Evolutionary conservation across 2,888 invertebrate species (phyloP).

Genomic region (Iselma pallidipennis): DNA sequence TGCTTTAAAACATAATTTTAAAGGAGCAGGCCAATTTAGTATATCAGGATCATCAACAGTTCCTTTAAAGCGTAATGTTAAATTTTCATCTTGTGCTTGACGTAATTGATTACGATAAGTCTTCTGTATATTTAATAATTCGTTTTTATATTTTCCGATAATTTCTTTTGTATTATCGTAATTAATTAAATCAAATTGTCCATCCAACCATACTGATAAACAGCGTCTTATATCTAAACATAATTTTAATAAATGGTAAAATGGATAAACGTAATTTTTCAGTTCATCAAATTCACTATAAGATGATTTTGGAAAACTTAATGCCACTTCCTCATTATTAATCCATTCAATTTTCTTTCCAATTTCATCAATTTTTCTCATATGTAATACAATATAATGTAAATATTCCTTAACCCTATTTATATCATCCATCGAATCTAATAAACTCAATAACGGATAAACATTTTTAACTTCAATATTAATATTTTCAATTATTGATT

Average conservation of each 20-base stretch:
- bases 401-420: slow-evolving; percentile 76
- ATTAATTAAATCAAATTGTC: slow-evolving; percentile 83
- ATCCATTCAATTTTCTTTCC: slow-evolving; percentile 81
- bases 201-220: slow-evolving; percentile 88
- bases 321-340: slow-evolving; percentile 85
- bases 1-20: slow-evolving; percentile 72
- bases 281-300: slow-evolving; percentile 82
- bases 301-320: slow-evolving; percentile 77
- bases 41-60: slow-evolving; percentile 77
- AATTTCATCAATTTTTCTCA: slow-evolving; percentile 73
- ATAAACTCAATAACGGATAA: slow-evolving; percentile 72
- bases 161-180: slow-evolving; percentile 75
- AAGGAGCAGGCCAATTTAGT: slow-evolving; percentile 77
- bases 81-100: slow-evolving; percentile 73
- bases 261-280: slow-evolving; percentile 71
- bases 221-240: slow-evolving; percentile 76
- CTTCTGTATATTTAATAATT: slow-evolving; percentile 77
- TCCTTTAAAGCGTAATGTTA: slow-evolving; percentile 61
- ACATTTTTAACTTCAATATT: slow-evolving; percentile 73
- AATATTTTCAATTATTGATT: slow-evolving; percentile 69
- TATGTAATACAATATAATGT: slow-evolving; percentile 72
- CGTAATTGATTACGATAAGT: slow-evolving; percentile 75
- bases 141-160: slow-evolving; percentile 76
- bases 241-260: slow-evolving; percentile 68
- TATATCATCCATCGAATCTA: slow-evolving; percentile 83